These are phyloP conservation scores for Lasioglossum marginatum DNA, from an alignment of 2,888 invertebrate genomes.

Conservation along the genomic window DNA sequence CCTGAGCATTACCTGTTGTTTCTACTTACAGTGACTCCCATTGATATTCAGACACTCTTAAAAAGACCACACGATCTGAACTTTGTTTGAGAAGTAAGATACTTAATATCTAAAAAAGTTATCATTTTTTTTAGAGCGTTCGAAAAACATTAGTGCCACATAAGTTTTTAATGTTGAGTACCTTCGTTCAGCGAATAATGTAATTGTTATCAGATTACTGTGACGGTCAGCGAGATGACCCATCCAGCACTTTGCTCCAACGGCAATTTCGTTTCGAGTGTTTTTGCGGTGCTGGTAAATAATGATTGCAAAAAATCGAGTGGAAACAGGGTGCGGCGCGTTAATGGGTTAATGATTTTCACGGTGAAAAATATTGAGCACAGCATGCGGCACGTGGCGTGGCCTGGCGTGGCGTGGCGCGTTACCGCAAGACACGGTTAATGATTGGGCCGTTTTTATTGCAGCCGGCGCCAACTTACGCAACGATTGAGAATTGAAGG, in stretches of 20 bases:
- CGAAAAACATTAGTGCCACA: neutral
- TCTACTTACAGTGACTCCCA: neutral
- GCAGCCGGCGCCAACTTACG: slow-evolving; percentile 20
- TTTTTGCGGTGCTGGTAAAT: neutral
- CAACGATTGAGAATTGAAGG: slow-evolving; percentile 30
- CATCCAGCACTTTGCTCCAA: neutral
- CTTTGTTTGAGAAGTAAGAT: too few relatives aligned
- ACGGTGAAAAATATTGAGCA: neutral
- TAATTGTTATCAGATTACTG: neutral
- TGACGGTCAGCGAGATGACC: neutral
- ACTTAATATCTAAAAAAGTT: too few relatives aligned
- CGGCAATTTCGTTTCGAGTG: neutral
- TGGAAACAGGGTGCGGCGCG: neutral
- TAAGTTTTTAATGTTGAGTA: neutral
- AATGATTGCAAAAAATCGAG: neutral
- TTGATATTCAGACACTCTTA: too few relatives aligned
- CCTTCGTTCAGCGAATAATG: neutral
- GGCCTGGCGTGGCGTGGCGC: neutral
- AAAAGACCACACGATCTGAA: too few relatives aligned
- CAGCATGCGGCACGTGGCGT: neutral
- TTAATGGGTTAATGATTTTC: slow-evolving; percentile 5
- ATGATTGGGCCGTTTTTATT: slow-evolving; percentile 23
- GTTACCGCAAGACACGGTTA: neutral
- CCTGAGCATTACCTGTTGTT: neutral
- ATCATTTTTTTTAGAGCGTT: too few relatives aligned